A percentile compares a stretch with the other conserved stretches of the same genome.
These are phyloP conservation scores for Lottia scabra DNA, from an alignment of 2,888 invertebrate genomes.

Conservation along the genomic window DNA sequence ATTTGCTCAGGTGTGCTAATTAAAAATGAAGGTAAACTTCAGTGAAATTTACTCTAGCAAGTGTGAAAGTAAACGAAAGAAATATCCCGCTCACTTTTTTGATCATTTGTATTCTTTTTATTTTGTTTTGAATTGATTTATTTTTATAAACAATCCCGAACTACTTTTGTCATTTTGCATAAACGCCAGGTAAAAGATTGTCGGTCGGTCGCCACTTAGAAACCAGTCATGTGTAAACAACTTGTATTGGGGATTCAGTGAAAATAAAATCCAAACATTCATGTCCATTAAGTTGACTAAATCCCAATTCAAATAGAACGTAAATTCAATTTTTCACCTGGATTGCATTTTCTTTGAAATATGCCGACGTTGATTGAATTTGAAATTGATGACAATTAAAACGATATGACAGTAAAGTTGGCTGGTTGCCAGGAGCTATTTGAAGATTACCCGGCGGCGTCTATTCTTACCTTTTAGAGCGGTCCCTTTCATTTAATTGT, in stretches of 20 bases:
- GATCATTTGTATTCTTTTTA: no score
- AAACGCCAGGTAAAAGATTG: neutral
- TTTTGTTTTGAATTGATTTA: no score
- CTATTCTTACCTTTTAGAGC: neutral
- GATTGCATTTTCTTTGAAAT: neutral
- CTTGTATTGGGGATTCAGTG: neutral
- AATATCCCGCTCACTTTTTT: no score
- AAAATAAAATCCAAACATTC: neutral
- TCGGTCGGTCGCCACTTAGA: neutral
- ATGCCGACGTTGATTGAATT: neutral
- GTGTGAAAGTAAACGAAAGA: no score
- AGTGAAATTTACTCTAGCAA: no score
- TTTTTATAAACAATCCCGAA: neutral
- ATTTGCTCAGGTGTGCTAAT: conserved; percentile 2
- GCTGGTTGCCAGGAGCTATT: neutral
- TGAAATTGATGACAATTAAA: neutral
- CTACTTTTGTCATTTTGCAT: neutral
- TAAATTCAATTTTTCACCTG: no score
- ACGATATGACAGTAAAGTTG: neutral
- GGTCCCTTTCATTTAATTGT: conserved; percentile 1
- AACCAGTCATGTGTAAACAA: neutral
- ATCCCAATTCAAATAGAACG: no score
- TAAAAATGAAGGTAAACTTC: no score
- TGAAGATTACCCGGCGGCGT: neutral
- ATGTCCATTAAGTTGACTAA: no score